These are phyloP conservation scores for Heliconius cydno DNA, from an alignment of 2,888 invertebrate species.

Conservation along the genomic window DNA sequence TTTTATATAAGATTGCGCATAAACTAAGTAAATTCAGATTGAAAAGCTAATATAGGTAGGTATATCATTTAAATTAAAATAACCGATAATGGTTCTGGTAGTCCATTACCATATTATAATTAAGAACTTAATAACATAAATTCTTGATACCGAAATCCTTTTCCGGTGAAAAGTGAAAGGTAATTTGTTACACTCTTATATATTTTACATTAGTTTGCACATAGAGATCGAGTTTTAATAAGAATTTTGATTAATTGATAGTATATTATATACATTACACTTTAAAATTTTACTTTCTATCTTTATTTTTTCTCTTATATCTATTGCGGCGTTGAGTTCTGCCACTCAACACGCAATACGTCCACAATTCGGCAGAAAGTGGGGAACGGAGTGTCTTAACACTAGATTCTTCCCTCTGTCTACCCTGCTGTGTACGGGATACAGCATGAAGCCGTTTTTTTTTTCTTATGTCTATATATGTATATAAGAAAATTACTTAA, in stretches of 20 bases:
- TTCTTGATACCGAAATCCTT: neutral
- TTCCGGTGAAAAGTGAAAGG: constrained; percentile 2
- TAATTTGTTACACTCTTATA: neutral
- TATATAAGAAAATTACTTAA: too few species aligned
- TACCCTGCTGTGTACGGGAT: too few species aligned
- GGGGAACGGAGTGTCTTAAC: too few species aligned
- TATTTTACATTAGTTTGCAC: neutral
- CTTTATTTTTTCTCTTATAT: neutral
- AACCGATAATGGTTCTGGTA: neutral
- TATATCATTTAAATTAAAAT: neutral
- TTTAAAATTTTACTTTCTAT: neutral
- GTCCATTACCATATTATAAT: neutral
- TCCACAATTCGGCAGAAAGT: too few species aligned
- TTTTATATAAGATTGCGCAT: neutral
- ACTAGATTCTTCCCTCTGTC: too few species aligned
- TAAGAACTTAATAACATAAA: neutral
- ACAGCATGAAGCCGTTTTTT: too few species aligned
- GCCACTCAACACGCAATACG: too few species aligned
- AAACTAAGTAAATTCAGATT: neutral
- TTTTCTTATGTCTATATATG: too few species aligned
- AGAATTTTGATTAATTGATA: too few species aligned
- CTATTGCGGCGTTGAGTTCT: too few species aligned
- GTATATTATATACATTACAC: too few species aligned
- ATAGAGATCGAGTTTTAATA: neutral
- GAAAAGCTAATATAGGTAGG: neutral